A percentile compares a stretch with the other conserved stretches of the same genome.
phyloP scores from a whole-genome alignment of 2,113 vertebrate genomes.

The Cnemophilus loriae region DNA sequence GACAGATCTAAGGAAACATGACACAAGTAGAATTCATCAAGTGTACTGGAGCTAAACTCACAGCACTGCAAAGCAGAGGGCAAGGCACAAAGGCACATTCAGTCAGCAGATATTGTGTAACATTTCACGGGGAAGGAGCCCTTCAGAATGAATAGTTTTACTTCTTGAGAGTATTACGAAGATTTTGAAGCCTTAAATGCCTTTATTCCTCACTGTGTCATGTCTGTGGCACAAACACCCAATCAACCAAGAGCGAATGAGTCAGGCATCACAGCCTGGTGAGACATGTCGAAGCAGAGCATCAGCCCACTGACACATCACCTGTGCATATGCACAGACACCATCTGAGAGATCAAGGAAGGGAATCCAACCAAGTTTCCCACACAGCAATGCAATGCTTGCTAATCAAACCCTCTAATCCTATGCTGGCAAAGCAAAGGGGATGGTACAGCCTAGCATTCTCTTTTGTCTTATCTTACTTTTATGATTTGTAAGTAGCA shows the following conservation, averaged over 20 bases:
- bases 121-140: not conserved
- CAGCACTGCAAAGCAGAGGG: not conserved
- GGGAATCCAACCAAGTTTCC: constrained; percentile 1
- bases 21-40: constrained; percentile 17
- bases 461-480: constrained; percentile 14
- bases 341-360: not conserved
- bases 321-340: not conserved
- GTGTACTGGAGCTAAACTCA: constrained; percentile 18
- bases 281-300: not conserved
- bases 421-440: not conserved
- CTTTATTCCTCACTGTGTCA: not conserved
- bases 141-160: constrained; percentile 5
- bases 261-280: constrained; percentile 8
- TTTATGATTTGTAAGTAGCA: not conserved
- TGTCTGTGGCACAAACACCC: not conserved
- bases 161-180: constrained; percentile 1
- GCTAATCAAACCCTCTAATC: constrained; percentile 29
- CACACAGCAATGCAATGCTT: not conserved
- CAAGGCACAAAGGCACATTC: constrained; percentile 52
- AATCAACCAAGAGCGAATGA: not conserved
- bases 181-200: not conserved
- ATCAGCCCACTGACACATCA: not conserved
- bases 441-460: not conserved
- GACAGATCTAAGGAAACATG: constrained; percentile 29
- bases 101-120: constrained; percentile 10